Evolutionary conservation across 2,797 vertebrate species (phyloP).

Genomic region (Nannoperca australis): DNA sequence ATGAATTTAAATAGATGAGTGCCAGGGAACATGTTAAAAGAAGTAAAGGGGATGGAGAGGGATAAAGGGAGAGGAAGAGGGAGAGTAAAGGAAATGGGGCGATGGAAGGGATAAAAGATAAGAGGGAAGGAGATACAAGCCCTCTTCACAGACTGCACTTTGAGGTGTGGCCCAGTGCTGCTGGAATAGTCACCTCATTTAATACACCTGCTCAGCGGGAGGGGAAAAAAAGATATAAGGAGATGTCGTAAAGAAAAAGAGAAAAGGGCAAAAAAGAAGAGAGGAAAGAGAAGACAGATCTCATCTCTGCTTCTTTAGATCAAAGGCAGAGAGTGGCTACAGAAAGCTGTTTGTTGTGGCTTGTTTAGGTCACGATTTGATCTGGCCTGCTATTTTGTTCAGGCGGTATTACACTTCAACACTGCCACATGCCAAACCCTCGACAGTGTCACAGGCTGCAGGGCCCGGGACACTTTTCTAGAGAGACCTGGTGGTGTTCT

Average conservation of each 20-base stretch:
- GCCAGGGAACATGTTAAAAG: conserved; percentile 62
- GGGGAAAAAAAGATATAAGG: conserved; percentile 63
- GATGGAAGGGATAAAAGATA: conserved; percentile 77
- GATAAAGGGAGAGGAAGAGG: conserved; percentile 64
- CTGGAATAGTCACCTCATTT: conserved; percentile 77
- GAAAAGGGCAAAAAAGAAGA: conserved; percentile 67
- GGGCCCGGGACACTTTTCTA: conserved; percentile 13
- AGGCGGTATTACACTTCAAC: conserved; percentile 43
- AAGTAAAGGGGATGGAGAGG: conserved; percentile 63
- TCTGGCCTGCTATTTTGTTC: conserved; percentile 57
- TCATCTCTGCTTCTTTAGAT: conserved; percentile 72
- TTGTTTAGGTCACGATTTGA: conserved; percentile 72
- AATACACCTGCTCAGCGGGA: conserved; percentile 79
- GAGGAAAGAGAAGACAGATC: conserved; percentile 62
- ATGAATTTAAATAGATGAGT: conserved; percentile 66
- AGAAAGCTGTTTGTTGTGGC: conserved; percentile 77
- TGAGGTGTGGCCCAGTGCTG: conserved; percentile 74
- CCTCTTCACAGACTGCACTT: conserved; percentile 79
- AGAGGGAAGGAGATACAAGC: conserved; percentile 76
- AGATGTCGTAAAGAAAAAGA: conserved; percentile 62
- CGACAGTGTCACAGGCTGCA: conserved; percentile 36
- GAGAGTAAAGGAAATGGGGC: conserved; percentile 66
- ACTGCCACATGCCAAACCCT: conserved; percentile 42
- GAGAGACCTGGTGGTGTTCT: background rate
- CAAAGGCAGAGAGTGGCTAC: conserved; percentile 73